phyloP scores from a whole-genome alignment of 2,113 vertebrate species.

The Sphyrna mokarran region DNA sequence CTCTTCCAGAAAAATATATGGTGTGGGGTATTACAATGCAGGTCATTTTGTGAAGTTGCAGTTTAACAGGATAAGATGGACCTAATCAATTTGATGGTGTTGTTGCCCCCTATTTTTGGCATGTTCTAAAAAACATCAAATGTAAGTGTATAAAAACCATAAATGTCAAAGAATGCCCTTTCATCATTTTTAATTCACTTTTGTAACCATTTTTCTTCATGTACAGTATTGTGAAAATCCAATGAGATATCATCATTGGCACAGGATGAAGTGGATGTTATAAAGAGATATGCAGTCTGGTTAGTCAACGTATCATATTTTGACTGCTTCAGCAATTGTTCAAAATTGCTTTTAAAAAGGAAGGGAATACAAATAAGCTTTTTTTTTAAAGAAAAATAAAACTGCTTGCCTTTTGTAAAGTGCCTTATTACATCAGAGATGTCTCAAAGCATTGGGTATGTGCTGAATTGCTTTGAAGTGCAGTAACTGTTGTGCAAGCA shows the following conservation, averaged over 20 bases:
- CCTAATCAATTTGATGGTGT: background rate
- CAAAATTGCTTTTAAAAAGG: background rate
- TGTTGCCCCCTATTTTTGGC: background rate
- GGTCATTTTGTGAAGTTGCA: background rate
- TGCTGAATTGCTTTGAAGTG: background rate
- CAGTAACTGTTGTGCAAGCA: background rate
- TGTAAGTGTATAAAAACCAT: background rate
- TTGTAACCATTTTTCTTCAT: background rate
- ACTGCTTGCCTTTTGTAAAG: background rate
- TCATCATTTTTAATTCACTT: background rate
- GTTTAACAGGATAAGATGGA: background rate
- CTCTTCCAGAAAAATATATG: too few species aligned
- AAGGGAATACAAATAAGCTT: background rate
- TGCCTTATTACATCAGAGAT: background rate
- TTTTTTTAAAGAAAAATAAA: background rate
- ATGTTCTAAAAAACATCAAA: background rate
- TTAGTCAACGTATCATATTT: background rate
- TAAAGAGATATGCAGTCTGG: background rate
- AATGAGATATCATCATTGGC: background rate
- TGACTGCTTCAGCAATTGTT: background rate
- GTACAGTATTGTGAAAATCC: background rate
- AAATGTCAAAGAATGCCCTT: background rate
- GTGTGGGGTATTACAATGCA: too few species aligned
- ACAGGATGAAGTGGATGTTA: background rate
- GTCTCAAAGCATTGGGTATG: background rate